Conservation (phyloP, 1,140 invertebrate species). For the Calephelis virginiensis region DNA sequence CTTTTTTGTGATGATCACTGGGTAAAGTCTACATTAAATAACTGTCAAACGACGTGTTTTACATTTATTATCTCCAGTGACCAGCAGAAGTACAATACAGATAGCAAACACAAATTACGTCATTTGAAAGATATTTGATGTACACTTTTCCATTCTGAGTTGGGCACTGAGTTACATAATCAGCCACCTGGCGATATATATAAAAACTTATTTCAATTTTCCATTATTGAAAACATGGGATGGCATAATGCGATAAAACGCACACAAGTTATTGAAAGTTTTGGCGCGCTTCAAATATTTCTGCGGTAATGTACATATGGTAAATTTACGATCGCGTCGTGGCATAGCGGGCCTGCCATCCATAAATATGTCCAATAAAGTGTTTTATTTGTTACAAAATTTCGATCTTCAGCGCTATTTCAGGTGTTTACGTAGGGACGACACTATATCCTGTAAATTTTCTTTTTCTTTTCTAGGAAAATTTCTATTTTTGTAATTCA, state of each 20-base stretch:
- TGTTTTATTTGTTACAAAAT: constrained; percentile 8
- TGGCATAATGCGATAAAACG: not conserved
- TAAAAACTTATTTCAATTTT: no score
- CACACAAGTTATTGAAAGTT: not conserved
- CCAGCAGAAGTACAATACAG: no score
- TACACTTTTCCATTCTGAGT: no score
- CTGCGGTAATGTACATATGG: not conserved
- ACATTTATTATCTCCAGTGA: no score
- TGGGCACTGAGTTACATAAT: no score
- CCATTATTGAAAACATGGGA: no score
- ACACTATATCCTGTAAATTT: not conserved
- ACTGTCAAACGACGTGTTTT: no score
- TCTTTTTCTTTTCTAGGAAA: not conserved
- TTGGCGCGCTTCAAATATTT: constrained; percentile 6
- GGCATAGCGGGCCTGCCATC: not conserved
- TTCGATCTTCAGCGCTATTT: not conserved
- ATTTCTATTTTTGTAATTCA: not conserved
- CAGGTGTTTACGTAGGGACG: not conserved
- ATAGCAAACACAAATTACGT: no score
- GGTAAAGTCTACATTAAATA: no score
- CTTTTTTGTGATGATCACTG: no score
- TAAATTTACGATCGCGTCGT: not conserved
- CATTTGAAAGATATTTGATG: no score
- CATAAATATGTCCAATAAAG: constrained; percentile 8
- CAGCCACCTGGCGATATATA: not conserved